A percentile compares a stretch with the other conserved stretches of the same genome.
These are phyloP conservation scores for Keiferia lycopersicella DNA, from an alignment of 2,888 invertebrate genomes.

Conservation along the genomic window DNA sequence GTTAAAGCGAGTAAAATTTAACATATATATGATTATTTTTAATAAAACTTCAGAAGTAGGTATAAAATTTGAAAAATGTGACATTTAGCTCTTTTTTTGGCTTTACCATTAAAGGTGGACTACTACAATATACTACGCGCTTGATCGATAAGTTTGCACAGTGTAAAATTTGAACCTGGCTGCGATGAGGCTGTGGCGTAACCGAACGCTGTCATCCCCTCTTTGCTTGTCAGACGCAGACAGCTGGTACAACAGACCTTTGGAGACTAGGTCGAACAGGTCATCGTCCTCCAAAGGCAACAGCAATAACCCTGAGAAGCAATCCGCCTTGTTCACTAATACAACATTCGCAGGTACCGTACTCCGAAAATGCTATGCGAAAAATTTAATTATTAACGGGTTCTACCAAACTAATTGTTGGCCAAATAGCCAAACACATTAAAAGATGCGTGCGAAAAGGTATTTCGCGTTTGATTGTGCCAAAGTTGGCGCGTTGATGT, in stretches of 20 bases:
- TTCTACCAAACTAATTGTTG: background rate
- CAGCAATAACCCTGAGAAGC: constrained; percentile 41
- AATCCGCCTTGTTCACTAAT: constrained; percentile 14
- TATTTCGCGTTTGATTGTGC: too few species aligned
- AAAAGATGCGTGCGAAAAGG: too few species aligned
- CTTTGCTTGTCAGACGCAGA: constrained; percentile 48
- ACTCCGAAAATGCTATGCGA: background rate
- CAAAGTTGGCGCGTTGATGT: background rate
- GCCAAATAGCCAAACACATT: constrained; percentile 22
- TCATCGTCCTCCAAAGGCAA: constrained; percentile 49
- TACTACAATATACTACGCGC: too few species aligned
- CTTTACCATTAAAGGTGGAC: too few species aligned
- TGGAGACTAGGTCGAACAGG: constrained; percentile 52
- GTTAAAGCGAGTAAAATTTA: too few species aligned
- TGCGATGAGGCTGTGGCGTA: constrained; percentile 45
- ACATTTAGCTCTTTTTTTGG: too few species aligned
- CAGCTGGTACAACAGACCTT: constrained; percentile 58
- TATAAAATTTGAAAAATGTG: too few species aligned
- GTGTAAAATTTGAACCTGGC: background rate
- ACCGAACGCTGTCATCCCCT: constrained; percentile 35
- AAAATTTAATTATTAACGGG: background rate
- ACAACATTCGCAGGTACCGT: background rate
- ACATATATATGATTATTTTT: too few species aligned
- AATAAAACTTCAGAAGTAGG: too few species aligned
- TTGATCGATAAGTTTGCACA: background rate